These are phyloP conservation scores for Neuroterus valhalla DNA, from an alignment of 1,140 invertebrate genomes.

Conservation along the genomic window DNA sequence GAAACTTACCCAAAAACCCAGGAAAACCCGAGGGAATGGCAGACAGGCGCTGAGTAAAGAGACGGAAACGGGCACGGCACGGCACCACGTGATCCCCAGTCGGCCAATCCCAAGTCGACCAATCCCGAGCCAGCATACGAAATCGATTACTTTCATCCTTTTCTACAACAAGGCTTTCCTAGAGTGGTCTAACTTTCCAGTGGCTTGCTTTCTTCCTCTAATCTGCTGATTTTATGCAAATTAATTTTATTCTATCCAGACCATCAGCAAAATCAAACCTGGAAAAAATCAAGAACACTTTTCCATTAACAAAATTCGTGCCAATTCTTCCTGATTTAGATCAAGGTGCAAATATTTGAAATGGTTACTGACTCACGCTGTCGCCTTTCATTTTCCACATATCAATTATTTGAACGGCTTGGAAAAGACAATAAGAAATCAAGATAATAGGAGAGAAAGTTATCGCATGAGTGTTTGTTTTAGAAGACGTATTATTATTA, in stretches of 20 bases:
- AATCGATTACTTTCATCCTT: constrained; percentile 42
- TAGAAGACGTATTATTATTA: too few relatives aligned
- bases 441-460: too few relatives aligned
- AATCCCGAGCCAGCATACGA: constrained; percentile 32
- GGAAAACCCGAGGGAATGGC: constrained; percentile 71
- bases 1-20: constrained; percentile 63
- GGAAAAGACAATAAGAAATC: not conserved
- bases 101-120: constrained; percentile 30
- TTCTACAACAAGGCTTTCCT: not conserved
- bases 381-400: not conserved
- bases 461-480: too few relatives aligned
- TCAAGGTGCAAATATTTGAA: not conserved
- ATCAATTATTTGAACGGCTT: not conserved
- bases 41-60: constrained; percentile 67
- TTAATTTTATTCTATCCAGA: not conserved
- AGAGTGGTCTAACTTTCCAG: not conserved
- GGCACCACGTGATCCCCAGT: constrained; percentile 47
- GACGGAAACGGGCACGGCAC: constrained; percentile 69
- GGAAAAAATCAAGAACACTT: not conserved
- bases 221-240: not conserved
- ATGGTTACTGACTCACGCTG: not conserved
- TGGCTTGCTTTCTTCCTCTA: not conserved
- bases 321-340: not conserved
- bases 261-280: not conserved
- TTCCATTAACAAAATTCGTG: not conserved